phyloP scores from a whole-genome alignment of 1,140 invertebrate genomes.

The Brachionus manjavacas region DNA sequence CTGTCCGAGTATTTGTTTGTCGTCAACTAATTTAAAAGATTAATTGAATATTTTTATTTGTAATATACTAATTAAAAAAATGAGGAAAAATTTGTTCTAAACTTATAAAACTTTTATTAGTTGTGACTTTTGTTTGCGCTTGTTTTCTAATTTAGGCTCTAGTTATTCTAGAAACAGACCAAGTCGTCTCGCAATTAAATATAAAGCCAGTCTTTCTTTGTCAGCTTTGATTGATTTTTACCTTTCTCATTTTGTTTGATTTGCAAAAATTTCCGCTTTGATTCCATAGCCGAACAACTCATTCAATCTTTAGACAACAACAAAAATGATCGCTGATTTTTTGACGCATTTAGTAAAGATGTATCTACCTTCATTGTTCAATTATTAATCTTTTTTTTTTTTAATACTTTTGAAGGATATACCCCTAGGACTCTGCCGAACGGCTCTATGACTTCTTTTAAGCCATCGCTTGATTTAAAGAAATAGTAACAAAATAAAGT shows the following conservation, averaged over 20 bases:
- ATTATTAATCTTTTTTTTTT: no score
- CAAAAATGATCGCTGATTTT: background rate
- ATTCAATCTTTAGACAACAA: background rate
- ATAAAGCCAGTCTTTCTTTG: background rate
- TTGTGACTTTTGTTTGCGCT: background rate
- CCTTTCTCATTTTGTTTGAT: background rate
- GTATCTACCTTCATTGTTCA: no score
- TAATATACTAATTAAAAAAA: conserved; percentile 5
- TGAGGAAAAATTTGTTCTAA: background rate
- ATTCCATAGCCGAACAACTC: background rate
- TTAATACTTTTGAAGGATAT: no score
- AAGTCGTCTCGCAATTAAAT: background rate
- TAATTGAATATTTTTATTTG: conserved; percentile 7
- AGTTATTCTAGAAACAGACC: background rate
- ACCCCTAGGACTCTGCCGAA: no score
- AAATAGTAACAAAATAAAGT: no score
- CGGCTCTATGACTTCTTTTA: no score
- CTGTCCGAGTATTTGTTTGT: background rate
- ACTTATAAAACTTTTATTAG: background rate
- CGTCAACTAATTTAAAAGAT: background rate
- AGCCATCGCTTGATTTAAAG: no score
- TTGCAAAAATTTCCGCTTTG: background rate
- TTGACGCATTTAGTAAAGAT: no score
- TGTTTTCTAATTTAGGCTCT: background rate
- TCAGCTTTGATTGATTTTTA: background rate